These are phyloP conservation scores for Schizaphis graminum DNA, from an alignment of 2,888 invertebrate species.

Conservation along the genomic window DNA sequence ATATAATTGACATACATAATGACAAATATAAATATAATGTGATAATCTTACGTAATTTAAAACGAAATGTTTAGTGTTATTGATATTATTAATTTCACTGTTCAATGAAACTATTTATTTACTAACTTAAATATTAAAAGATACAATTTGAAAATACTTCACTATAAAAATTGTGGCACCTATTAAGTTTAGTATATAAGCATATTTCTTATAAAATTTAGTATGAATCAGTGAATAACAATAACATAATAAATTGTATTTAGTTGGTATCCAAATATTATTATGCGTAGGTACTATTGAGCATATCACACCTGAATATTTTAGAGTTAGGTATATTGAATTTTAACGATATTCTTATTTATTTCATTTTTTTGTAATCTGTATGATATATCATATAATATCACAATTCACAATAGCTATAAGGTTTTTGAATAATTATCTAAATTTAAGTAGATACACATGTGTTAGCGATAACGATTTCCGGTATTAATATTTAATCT, in stretches of 20 bases:
- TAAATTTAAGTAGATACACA: not conserved
- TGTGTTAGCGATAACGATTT: slow-evolving; percentile 26
- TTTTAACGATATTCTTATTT: not conserved
- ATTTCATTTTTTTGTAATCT: not conserved
- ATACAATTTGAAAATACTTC: not conserved
- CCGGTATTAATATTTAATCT: not conserved
- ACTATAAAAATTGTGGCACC: not conserved
- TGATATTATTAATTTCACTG: not conserved
- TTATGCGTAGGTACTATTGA: not conserved
- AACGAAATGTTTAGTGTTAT: not conserved
- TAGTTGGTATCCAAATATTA: not conserved
- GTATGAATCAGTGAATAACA: not conserved
- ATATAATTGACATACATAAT: not conserved
- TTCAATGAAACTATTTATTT: not conserved
- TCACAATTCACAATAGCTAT: not conserved
- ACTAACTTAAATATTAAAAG: not conserved
- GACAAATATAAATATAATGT: not conserved
- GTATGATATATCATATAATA: no score
- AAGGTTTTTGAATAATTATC: not conserved
- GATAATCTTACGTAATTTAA: not conserved
- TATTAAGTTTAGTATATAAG: not conserved
- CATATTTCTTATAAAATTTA: not conserved
- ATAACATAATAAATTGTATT: not conserved
- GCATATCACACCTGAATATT: not conserved
- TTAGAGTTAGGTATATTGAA: not conserved